Evolutionary conservation across 2,888 invertebrate genomes (phyloP).

Genomic region (Sphaerophoria rueppellii): DNA sequence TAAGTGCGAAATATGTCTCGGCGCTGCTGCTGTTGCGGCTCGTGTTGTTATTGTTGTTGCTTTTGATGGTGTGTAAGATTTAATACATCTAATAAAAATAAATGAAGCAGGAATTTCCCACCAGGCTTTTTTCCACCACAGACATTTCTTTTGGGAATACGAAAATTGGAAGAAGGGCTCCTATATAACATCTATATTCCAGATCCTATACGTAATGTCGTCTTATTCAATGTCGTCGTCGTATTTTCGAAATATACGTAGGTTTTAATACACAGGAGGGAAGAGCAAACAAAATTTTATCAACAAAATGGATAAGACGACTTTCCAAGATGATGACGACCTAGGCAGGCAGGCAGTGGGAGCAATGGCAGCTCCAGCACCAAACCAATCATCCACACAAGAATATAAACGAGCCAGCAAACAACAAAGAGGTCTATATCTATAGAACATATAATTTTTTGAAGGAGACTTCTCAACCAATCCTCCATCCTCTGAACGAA

Average conservation of each 20-base stretch:
- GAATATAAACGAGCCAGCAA: slow-evolving; percentile 37
- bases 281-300: slow-evolving; percentile 60
- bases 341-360: slow-evolving; percentile 39
- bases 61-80: slow-evolving; percentile 46
- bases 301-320: slow-evolving; percentile 68
- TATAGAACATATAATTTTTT: slow-evolving; percentile 54
- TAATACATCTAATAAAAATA: slow-evolving; percentile 67
- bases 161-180: slow-evolving; percentile 26
- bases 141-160: slow-evolving; percentile 54
- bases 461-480: slow-evolving; percentile 46
- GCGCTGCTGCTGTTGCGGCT: slow-evolving; percentile 6
- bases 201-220: neutral
- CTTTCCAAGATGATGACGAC: slow-evolving; percentile 37
- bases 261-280: slow-evolving; percentile 48
- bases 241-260: slow-evolving; percentile 37
- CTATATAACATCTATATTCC: slow-evolving; percentile 12
- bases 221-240: neutral
- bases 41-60: neutral
- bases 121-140: slow-evolving; percentile 53
- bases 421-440: slow-evolving; percentile 24
- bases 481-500: slow-evolving; percentile 70
- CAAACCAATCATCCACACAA: slow-evolving; percentile 43
- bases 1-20: slow-evolving; percentile 41
- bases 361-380: slow-evolving; percentile 51
- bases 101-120: slow-evolving; percentile 66